Base-by-base conservation (phyloP, 2,797 vertebrate species). In the Anguilla megastoma region DNA sequence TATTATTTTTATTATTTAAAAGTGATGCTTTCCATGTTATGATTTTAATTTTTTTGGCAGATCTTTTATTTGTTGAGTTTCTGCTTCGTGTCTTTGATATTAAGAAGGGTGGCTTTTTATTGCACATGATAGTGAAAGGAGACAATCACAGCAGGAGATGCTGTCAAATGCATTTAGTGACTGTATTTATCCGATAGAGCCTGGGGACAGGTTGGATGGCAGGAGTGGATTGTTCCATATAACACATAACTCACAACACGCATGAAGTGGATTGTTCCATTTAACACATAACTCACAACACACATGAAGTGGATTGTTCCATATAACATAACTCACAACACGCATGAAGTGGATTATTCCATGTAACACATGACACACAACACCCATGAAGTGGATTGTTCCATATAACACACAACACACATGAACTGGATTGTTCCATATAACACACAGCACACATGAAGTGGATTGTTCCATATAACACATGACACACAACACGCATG, bases 111-210 rank as follows among this genome's bases (percentile, higher is more conserved):
- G 21, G 30, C 7, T 52, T 27, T 33, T 48, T 54, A 18, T 87
- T 60, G 50, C 50, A 36, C 36, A 69, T 54, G n/a, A 66, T 71
- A 74, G 91, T 90, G 85, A 89, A 52, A 84, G 74, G 85, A 41
- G 30, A 88, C 54, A 66, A 83, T 83, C 87, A 90, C 89, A 90
- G 90, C 85, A 83, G 56, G 88, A 88, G 87, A 89, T 89, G 89
- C 87, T 91, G 90, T 91, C 88, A 89, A 87, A 90, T 89, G 86
- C 90, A 87, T 91, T 93, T 90, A 92, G 90, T 86, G 89, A 87
- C 56, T 88, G 48, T 69, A 91, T 90, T 89, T 83, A 89, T 92
- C 27, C 52, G 83, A 90, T 71, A 48, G 50, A 33, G 89, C 90
- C 82, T 50, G 58, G 21, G 90, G 90, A 87, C 88, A 69, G 84